Evolutionary conservation across 2,888 invertebrate species (phyloP), one percentile per base, ranked within the genome.

Genomic region (Lasiommata megera): DNA sequence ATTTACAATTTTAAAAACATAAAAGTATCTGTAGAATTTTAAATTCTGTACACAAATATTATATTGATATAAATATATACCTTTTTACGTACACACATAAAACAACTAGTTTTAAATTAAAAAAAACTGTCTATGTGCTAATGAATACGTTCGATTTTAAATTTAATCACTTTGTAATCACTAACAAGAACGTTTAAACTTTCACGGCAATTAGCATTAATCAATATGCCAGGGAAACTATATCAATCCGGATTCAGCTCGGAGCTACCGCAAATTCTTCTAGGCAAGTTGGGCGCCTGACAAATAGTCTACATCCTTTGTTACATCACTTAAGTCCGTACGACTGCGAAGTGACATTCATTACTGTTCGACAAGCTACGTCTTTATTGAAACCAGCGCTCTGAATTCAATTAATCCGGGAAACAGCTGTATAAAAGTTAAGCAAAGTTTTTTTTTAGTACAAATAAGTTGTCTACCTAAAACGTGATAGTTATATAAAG

Each of bases 261-360:
- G 16, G 36, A 37, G 46, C 12, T 7, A 12, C 53, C 54, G 36
- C 58, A 38, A 61, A 61, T 58, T 61, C 57, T 43, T 52, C 41
- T 54, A 55, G 12, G 36, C 28, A 44, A 58, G 58, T 61, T 61
- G 36, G 61, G 46, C 17, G 52, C 31, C 46, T 80, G 80, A 84
- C 78, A 82, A 84, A 86, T 85, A 76, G 75, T 68, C 72, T 72
- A 64, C 70, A 68, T 41, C 52, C 41, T 52, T 70, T 73, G 77
- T 74, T 76, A 79, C 79, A 76, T 81, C 76, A 76, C 74, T 82
- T 79, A 76, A 83, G 77, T 76, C 73, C 73, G 68, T 70, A 73
- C 59, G 59, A 71, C 71, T 74, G 70, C 73, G 31, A 41, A 71
- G 66, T 55, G 65, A 68, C 63, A 65, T 68, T 68, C 66, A 70